Evolutionary conservation across 2,113 vertebrate species (phyloP).

Genomic region (Sinocyclocheilus anophthalmus): DNA sequence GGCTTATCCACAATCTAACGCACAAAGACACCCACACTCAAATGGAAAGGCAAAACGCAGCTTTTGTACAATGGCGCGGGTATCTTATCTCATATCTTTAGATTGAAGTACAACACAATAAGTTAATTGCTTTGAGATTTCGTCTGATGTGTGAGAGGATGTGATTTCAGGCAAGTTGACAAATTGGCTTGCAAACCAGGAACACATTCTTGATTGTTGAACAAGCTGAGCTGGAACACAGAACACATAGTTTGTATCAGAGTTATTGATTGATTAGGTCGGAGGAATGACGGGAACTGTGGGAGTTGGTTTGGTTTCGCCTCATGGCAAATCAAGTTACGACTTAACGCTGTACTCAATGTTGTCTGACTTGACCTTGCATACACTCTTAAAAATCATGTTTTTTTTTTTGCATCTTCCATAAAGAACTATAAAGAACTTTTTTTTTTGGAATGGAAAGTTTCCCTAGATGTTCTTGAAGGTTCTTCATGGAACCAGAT

Average conservation of each 20-base stretch:
- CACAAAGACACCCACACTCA: slow-evolving; percentile 76
- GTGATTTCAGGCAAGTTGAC: slow-evolving; percentile 55
- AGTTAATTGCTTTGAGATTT: slow-evolving; percentile 59
- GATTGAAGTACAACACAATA: slow-evolving; percentile 49
- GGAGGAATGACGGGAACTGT: slow-evolving; percentile 46
- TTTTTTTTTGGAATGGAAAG: no score
- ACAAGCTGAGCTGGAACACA: slow-evolving; percentile 43
- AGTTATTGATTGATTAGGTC: slow-evolving; percentile 60
- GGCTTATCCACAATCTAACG: slow-evolving; percentile 72
- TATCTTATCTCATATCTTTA: slow-evolving; percentile 49
- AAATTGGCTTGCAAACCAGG: slow-evolving; percentile 38
- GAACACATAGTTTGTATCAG: no score
- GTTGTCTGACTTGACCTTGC: neutral
- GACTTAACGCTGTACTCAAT: neutral
- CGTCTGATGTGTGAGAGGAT: slow-evolving; percentile 53
- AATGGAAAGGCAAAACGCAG: slow-evolving; percentile 69
- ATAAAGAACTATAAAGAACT: no score
- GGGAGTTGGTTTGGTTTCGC: slow-evolving; percentile 42
- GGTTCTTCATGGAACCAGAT: no score
- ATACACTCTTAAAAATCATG: no score
- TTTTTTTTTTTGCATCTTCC: no score
- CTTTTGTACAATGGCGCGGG: slow-evolving; percentile 29
- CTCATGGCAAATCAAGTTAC: neutral
- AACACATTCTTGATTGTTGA: slow-evolving; percentile 28
- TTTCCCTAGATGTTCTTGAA: no score